Base-by-base conservation (phyloP, 2,797 vertebrate species). In the Enteromius treurensis region DNA sequence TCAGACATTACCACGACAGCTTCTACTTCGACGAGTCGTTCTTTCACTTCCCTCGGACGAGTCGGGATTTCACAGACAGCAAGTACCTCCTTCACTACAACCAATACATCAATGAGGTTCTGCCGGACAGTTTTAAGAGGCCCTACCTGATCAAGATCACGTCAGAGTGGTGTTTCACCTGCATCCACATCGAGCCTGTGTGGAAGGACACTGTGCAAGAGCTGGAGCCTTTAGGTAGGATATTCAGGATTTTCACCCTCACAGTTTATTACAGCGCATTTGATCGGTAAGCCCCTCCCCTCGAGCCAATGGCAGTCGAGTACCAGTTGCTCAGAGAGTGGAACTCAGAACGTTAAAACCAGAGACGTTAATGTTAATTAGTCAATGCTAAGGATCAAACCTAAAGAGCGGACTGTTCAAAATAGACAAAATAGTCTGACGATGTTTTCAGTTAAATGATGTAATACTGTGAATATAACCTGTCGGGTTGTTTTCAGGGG, bases 11-110 rank as follows among this genome's bases (percentile, higher is more conserved):
- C 91, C 97, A 97, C 0, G 95, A 96, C 65, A 97, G 95, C 79
- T 99, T 99, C 90, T 98, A 98, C 83, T 99, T 99, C 0, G 97
- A 99, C 0, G 97, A 99, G 81, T 96, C 97, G 0, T 99, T 99
- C 88, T 98, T 99, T 89, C 95, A 98, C 60, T 99, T 98, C 85
- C 96, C 96, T 13, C 94, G 93, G 90, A 96, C 96, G 74, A 91
- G 90, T 76, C 94, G 95, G 0, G 97, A 98, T 91, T 95, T 96
- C 83, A 93, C 94, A 0, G 97, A 99, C 4, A 97, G 96, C 88
- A 98, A 97, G 86, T 96, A 99, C 86, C 88, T 97, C 83, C 90
- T 99, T 82, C 96, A 97, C 79, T 96, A 96, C 29, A 94, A 95
- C 0, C 96, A 97, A 88, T 99, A 97, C 76, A 85, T 98, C 92